A percentile compares a stretch with the other conserved stretches of the same genome.
Conservation (phyloP, 2,888 invertebrate genomes). For the Sarcophaga variegata region DNA sequence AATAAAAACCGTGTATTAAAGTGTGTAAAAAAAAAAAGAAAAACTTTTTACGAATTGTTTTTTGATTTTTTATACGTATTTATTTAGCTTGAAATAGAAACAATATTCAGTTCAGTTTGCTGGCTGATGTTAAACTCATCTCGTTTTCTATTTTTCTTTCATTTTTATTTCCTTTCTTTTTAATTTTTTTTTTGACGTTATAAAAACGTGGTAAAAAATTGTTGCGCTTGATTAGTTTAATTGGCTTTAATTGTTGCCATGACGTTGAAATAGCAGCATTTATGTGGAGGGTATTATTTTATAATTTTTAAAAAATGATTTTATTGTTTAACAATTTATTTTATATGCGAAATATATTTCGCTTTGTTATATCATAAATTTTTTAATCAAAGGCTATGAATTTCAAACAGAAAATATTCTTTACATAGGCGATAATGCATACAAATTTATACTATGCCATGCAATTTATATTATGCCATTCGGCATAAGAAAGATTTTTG, state of each 20-base stretch:
- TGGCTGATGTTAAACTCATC: slow-evolving; percentile 5
- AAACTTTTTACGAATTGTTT: slow-evolving; percentile 55
- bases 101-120: slow-evolving; percentile 27
- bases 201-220: slow-evolving; percentile 38
- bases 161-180: background rate
- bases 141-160: background rate
- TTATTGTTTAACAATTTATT: too few species aligned
- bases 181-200: background rate
- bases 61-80: slow-evolving; percentile 54
- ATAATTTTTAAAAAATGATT: background rate
- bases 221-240: slow-evolving; percentile 69
- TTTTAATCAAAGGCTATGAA: too few species aligned
- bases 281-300: background rate
- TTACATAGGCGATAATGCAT: too few species aligned
- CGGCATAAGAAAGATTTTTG: too few species aligned
- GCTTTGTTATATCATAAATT: too few species aligned
- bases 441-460: too few species aligned
- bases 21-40: slow-evolving; percentile 19
- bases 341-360: too few species aligned
- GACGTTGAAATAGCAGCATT: slow-evolving; percentile 30
- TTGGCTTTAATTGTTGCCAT: slow-evolving; percentile 63
- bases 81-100: slow-evolving; percentile 14
- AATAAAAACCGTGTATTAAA: slow-evolving; percentile 40
- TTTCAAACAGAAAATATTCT: too few species aligned
- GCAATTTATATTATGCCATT: too few species aligned